phyloP scores from a whole-genome alignment of 2,113 vertebrate genomes.

The Dipodomys stephensi region DNA sequence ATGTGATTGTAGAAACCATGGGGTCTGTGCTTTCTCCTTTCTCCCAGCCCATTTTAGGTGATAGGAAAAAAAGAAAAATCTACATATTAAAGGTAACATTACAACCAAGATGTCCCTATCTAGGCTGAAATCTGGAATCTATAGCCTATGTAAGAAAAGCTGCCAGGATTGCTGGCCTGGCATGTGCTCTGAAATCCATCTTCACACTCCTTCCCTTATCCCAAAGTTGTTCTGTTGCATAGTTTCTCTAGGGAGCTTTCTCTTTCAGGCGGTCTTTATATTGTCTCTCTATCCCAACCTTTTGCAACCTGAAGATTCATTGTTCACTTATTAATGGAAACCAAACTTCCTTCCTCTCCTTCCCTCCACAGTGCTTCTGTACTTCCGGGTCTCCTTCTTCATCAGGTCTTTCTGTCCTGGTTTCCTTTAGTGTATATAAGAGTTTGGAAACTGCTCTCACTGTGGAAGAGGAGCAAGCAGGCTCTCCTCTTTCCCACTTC shows the following conservation, averaged over 20 bases:
- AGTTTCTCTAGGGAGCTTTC: background rate
- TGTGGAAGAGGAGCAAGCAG: accelerated
- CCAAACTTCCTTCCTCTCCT: background rate
- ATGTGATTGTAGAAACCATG: constrained; percentile 64
- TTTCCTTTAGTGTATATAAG: background rate
- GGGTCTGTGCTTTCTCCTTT: constrained; percentile 46
- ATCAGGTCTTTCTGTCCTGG: background rate
- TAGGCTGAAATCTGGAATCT: background rate
- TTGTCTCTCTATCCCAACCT: background rate
- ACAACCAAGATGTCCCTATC: background rate
- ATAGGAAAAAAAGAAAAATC: background rate
- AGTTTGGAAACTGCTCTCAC: background rate
- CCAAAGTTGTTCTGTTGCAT: background rate
- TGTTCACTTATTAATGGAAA: background rate
- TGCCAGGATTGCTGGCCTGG: background rate
- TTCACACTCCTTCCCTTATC: background rate
- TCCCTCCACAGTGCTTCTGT: background rate
- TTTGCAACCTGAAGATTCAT: background rate
- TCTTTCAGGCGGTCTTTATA: background rate
- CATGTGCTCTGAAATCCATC: background rate
- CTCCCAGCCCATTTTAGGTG: constrained; percentile 47
- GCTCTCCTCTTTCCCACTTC: background rate
- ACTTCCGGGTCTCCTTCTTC: background rate
- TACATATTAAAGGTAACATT: constrained; percentile 3
- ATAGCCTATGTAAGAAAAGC: too few species aligned